Conservation (phyloP, 2,888 invertebrate genomes). For the Drosophila rellima region DNA sequence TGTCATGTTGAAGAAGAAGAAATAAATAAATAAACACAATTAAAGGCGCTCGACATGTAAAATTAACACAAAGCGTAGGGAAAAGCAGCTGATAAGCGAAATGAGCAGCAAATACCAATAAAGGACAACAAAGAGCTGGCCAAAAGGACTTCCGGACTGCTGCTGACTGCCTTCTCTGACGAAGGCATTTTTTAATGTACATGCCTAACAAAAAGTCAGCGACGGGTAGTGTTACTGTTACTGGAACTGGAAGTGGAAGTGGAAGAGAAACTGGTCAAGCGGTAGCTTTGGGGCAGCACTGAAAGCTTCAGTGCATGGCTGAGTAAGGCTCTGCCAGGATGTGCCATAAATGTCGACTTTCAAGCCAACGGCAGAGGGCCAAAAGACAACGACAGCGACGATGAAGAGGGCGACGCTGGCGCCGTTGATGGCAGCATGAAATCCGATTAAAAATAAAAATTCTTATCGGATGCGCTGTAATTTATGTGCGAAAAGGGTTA, state of each 20-base stretch:
- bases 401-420: constrained; percentile 52
- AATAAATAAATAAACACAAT: constrained; percentile 63
- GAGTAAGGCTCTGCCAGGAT: constrained; percentile 66
- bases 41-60: constrained; percentile 62
- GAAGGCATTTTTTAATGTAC: constrained; percentile 75
- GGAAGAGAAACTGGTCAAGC: constrained; percentile 64
- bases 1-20: constrained; percentile 35
- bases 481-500: constrained; percentile 84
- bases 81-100: constrained; percentile 83
- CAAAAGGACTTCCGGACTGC: constrained; percentile 26
- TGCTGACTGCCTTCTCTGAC: constrained; percentile 38
- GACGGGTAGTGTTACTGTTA: constrained; percentile 4
- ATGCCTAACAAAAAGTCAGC: constrained; percentile 41
- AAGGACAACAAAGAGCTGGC: constrained; percentile 49
- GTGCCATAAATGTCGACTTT: constrained; percentile 79
- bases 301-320: constrained; percentile 54
- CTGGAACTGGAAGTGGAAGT: background rate
- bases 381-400: constrained; percentile 45
- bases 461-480: constrained; percentile 83
- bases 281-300: constrained; percentile 52
- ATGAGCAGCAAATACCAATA: constrained; percentile 72
- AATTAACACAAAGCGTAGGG: constrained; percentile 83
- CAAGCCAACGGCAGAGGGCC: constrained; percentile 54
- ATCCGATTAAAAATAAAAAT: constrained; percentile 84
- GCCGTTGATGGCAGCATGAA: constrained; percentile 80